These are phyloP conservation scores for Andricus quercusramuli DNA, from an alignment of 2,888 invertebrate genomes.

Conservation along the genomic window DNA sequence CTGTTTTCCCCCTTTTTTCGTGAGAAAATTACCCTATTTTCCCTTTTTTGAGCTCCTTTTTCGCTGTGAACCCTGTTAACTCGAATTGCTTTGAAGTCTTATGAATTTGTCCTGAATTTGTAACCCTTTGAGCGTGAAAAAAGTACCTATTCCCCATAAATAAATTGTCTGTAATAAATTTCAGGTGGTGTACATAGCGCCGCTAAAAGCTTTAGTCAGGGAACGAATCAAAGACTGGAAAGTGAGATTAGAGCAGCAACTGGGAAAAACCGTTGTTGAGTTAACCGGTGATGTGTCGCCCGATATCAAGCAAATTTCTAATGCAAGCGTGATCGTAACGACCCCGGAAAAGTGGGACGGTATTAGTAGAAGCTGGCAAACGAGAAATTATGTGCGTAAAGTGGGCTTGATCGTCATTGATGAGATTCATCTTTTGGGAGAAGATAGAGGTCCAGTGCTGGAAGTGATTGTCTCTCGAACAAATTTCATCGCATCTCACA, in stretches of 20 bases:
- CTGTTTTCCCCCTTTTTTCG: too few species aligned
- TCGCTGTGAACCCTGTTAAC: too few species aligned
- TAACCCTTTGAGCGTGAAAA: too few species aligned
- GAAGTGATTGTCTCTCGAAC: constrained; percentile 99
- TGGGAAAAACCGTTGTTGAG: constrained; percentile 94
- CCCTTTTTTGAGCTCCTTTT: too few species aligned
- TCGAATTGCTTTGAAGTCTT: too few species aligned
- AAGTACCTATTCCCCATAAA: background rate
- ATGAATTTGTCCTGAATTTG: too few species aligned
- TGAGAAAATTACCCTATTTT: too few species aligned
- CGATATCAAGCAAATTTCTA: constrained; percentile 90
- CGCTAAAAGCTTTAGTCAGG: constrained; percentile 97
- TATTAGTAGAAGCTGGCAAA: constrained; percentile 98
- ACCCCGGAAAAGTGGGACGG: constrained; percentile 99
- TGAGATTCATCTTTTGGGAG: constrained; percentile 97
- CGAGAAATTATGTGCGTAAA: constrained; percentile 94
- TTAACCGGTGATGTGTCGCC: constrained; percentile 96
- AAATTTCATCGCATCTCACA: constrained; percentile 96
- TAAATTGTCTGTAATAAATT: constrained; percentile 58
- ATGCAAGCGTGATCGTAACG: constrained; percentile 96
- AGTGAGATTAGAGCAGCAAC: constrained; percentile 85
- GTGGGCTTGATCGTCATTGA: constrained; percentile 97
- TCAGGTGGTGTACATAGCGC: constrained; percentile 97
- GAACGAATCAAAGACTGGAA: constrained; percentile 98
- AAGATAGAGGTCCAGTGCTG: constrained; percentile 92